Percentiles rank a stretch among this genome's conserved stretches.
phyloP scores from a whole-genome alignment of 1,140 invertebrate species.

The Euura lappo region DNA sequence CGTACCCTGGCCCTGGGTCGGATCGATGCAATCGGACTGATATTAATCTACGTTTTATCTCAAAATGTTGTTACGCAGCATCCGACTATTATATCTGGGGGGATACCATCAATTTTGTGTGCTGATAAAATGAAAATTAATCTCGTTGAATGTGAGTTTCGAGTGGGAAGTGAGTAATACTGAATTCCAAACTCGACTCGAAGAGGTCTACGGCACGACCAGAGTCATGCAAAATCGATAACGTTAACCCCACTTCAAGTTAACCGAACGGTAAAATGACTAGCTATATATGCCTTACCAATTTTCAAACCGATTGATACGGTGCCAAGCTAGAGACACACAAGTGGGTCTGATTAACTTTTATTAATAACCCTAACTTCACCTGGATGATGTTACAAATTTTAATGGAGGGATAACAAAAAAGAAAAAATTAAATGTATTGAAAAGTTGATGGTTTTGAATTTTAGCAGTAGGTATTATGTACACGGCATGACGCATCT shows the following conservation, averaged over 20 bases:
- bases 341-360: neutral
- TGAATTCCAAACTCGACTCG: too few species aligned
- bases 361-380: neutral
- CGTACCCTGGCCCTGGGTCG: too few species aligned
- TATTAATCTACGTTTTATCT: neutral
- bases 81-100: neutral
- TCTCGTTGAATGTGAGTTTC: too few species aligned
- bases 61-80: neutral
- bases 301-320: neutral
- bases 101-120: neutral
- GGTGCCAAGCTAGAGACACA: neutral
- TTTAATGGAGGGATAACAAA: neutral
- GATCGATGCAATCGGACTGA: neutral
- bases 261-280: too few species aligned
- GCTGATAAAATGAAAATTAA: too few species aligned
- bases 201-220: too few species aligned
- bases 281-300: too few species aligned
- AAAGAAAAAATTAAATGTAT: conserved; percentile 17
- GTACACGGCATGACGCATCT: conserved; percentile 17
- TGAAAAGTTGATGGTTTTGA: conserved; percentile 6
- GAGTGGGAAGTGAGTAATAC: too few species aligned
- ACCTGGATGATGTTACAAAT: too few species aligned
- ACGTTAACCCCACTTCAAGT: too few species aligned
- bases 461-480: neutral
- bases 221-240: too few species aligned